phyloP scores from a whole-genome alignment of 1,140 invertebrate genomes.

The Ectropis grisescens region DNA sequence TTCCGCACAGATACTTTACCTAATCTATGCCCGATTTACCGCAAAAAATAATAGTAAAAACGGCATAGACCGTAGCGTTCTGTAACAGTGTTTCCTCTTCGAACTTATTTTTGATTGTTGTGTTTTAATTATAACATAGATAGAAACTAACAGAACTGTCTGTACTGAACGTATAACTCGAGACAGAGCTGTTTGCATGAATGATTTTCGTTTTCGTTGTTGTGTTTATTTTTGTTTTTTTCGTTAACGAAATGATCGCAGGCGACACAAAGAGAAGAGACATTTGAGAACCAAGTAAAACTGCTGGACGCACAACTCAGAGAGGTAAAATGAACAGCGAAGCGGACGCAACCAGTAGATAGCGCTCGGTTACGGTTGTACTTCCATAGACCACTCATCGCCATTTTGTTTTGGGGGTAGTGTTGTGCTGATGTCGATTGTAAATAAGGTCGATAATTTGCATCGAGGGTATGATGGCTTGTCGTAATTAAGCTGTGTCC shows the following conservation, averaged over 20 bases:
- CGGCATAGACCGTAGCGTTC: conserved; percentile 34
- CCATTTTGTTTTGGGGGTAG: conserved; percentile 31
- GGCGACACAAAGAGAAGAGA: conserved; percentile 97
- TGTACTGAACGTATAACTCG: too few relatives aligned
- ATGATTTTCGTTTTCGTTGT: conserved; percentile 46
- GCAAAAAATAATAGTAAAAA: conserved; percentile 21
- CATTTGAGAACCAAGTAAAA: conserved; percentile 94
- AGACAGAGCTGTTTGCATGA: conserved; percentile 40
- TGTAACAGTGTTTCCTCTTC: conserved; percentile 23
- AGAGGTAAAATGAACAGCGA: conserved; percentile 80
- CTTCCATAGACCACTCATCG: conserved; percentile 46
- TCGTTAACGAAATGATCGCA: conserved; percentile 69
- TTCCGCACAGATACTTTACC: conserved; percentile 37
- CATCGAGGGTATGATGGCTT: conserved; percentile 2
- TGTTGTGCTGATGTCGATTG: conserved; percentile 6
- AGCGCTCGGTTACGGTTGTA: conserved; percentile 51
- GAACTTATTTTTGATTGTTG: conserved; percentile 28
- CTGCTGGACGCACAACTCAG: conserved; percentile 91
- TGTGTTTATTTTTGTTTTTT: conserved; percentile 52
- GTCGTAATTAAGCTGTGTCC: conserved; percentile 28
- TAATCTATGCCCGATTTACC: conserved; percentile 28
- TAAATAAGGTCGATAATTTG: too few relatives aligned
- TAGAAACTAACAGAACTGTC: too few relatives aligned
- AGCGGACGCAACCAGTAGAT: conserved; percentile 33
- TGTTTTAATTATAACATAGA: conserved; percentile 6